Evolutionary conservation across 1,140 invertebrate genomes (phyloP).

Genomic region (Diploscapter pachys): DNA sequence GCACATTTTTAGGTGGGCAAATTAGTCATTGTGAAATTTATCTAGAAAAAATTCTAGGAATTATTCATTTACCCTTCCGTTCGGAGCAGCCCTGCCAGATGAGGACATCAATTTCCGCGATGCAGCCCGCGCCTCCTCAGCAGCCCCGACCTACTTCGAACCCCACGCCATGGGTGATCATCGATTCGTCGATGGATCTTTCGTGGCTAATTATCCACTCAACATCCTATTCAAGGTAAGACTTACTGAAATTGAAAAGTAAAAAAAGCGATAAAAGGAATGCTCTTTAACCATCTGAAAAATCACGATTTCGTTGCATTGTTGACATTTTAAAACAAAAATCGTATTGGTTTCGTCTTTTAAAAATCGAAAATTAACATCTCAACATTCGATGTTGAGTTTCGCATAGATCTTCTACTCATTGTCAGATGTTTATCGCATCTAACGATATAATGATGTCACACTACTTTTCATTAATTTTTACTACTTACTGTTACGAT

Average conservation of each 20-base stretch:
- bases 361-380: no score
- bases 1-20: conserved; percentile 41
- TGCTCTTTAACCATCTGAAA: no score
- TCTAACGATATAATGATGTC: no score
- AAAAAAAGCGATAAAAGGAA: no score
- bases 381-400: no score
- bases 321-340: no score
- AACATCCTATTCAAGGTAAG: conserved; percentile 47
- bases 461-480: no score
- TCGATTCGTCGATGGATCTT: conserved; percentile 48
- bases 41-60: conserved; percentile 23
- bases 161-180: conserved; percentile 39
- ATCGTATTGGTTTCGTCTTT: no score
- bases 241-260: neutral
- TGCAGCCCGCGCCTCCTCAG: conserved; percentile 50
- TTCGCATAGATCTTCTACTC: no score
- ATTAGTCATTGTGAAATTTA: conserved; percentile 37
- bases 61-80: conserved; percentile 28
- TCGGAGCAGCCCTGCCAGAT: conserved; percentile 24
- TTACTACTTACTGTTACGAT: no score
- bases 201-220: conserved; percentile 53
- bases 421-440: no score
- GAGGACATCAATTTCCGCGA: conserved; percentile 47
- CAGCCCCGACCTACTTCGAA: conserved; percentile 54
- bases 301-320: no score